Evolutionary conservation across 2,113 vertebrate species (phyloP).

Genomic region (Barbus barbus): DNA sequence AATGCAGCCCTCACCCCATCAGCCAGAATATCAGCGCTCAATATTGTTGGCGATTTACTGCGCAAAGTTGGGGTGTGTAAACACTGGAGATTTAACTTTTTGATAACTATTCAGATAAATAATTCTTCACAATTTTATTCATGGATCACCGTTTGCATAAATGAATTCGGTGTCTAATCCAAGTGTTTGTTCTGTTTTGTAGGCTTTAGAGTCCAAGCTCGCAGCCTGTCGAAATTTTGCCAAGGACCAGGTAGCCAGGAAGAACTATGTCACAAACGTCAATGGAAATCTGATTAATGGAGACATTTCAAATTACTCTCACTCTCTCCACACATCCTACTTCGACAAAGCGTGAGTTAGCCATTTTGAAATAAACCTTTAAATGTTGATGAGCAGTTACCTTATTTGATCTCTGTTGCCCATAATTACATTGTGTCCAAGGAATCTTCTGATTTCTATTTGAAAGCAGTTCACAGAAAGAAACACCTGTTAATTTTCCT

Average conservation of each 20-base stretch:
- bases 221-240: constrained; percentile 95
- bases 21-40: constrained; percentile 95
- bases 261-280: constrained; percentile 81
- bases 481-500: no score
- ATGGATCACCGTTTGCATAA: not conserved
- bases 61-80: constrained; percentile 96
- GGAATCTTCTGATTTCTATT: not conserved
- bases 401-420: not conserved
- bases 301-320: constrained; percentile 81
- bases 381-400: constrained; percentile 4
- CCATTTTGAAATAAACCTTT: constrained; percentile 4
- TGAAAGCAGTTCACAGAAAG: not conserved
- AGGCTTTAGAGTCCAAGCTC: constrained; percentile 97
- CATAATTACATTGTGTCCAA: not conserved
- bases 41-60: constrained; percentile 95
- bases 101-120: not conserved
- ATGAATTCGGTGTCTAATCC: not conserved
- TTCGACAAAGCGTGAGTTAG: constrained; percentile 91
- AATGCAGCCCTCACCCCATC: constrained; percentile 93
- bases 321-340: constrained; percentile 85
- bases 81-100: not conserved
- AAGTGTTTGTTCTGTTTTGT: not conserved
- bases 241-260: constrained; percentile 92
- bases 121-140: not conserved
- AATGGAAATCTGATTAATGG: constrained; percentile 79